Base-by-base conservation (phyloP, 2,113 vertebrate species). In the Odocoileus hemionus region DNA sequence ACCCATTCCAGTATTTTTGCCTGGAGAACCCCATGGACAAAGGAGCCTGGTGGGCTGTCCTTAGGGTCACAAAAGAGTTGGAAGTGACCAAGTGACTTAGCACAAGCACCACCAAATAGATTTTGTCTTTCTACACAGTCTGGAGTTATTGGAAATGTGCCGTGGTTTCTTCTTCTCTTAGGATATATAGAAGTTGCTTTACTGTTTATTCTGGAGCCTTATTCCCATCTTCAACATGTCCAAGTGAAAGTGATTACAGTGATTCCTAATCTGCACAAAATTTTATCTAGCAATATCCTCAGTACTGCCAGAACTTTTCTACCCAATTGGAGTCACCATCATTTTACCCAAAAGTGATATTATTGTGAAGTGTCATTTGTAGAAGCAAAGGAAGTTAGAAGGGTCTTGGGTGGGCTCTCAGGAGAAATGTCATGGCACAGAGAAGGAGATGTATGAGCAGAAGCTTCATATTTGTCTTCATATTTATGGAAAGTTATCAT, bases 171-270 rank as follows among this genome's bases (percentile, higher is more conserved):
- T 61, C 52, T 82, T 30, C 57, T 79, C 28, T 50, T 80, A 33
- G n/a, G 23, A 76, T 92, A 43, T 89, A 58, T 19, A 55, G 52
- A 89, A n/a, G 52, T 93, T 82, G 33, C 58, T 91, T 93, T 43
- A 92, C 17, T 94, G 28, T 95, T 96, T 95, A 39, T 97, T 93
- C 79, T 98, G 78, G 61, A 97, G 86, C 28, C 16, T 95, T 16
- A 74, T 85, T 92, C 43, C 58, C 15, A 23, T 97, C 50, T 67
- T 58, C 93, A 36, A 61, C 43, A 82, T n/a, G 43, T 95, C 28
- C 21, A 89, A 87, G 47, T 83, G 14, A 84, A 82, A 85, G 74
- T 39, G 79, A 78, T 76, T 85, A 88, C 45, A 60, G 74, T 78
- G 11, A 78, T 79, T 94, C 14, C 33, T 91, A 17, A 86, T 84